Percentiles rank a stretch among this genome's conserved stretches.
Conservation (phyloP, 2,888 invertebrate species). For the Ellobium chinense region DNA sequence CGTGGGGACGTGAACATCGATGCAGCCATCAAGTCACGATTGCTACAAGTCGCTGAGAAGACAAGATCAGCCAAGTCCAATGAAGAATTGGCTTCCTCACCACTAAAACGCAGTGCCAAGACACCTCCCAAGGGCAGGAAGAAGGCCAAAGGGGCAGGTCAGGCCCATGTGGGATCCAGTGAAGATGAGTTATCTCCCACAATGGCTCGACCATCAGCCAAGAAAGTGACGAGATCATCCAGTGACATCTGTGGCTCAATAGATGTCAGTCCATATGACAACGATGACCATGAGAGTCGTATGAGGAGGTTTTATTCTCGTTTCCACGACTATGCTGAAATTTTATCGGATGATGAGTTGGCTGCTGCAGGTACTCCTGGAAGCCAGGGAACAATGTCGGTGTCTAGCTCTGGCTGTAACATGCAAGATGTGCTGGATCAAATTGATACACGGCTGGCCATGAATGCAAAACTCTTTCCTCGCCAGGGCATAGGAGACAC, state of each 20-base stretch:
- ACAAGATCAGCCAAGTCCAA: constrained; percentile 35
- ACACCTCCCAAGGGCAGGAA: constrained; percentile 61
- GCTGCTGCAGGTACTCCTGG: constrained; percentile 5
- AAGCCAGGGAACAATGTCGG: constrained; percentile 39
- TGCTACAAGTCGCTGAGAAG: constrained; percentile 48
- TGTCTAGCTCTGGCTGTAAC: constrained; percentile 50
- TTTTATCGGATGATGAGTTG: constrained; percentile 60
- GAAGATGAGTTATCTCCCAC: constrained; percentile 17
- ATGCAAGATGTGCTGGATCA: constrained; percentile 55
- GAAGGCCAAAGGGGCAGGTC: constrained; percentile 56
- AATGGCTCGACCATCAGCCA: not conserved
- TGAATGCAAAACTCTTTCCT: constrained; percentile 42
- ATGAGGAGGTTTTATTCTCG: constrained; percentile 62
- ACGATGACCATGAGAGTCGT: not conserved
- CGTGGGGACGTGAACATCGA: constrained; percentile 47
- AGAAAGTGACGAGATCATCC: constrained; percentile 3
- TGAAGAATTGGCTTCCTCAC: constrained; percentile 53
- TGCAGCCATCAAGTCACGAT: constrained; percentile 48
- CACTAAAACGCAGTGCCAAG: constrained; percentile 62
- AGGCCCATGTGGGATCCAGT: constrained; percentile 18
- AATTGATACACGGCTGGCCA: constrained; percentile 50
- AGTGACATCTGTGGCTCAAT: constrained; percentile 61
- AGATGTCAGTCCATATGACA: constrained; percentile 21
- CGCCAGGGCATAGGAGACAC: constrained; percentile 33
- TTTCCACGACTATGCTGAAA: constrained; percentile 72